Percentiles rank a stretch among this genome's conserved stretches.
Evolutionary conservation across 2,888 invertebrate genomes (phyloP).

Genomic region (Mythimna impura): DNA sequence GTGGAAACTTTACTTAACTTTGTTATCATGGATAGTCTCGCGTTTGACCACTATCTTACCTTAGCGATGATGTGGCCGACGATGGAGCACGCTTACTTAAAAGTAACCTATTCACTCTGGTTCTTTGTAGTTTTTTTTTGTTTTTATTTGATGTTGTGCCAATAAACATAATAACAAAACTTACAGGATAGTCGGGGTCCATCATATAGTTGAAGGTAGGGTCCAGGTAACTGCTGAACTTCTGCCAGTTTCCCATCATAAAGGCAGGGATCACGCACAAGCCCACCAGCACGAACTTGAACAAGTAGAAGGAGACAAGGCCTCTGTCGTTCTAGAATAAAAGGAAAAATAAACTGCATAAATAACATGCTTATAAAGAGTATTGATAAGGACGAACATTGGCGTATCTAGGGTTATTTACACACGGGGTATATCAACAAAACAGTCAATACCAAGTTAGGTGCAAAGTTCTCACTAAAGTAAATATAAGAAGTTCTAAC

Average conservation of each 20-base stretch:
- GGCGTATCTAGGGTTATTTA: too few species aligned
- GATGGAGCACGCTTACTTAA: too few species aligned
- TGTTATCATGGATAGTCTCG: too few species aligned
- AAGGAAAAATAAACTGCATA: not conserved
- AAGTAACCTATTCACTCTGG: too few species aligned
- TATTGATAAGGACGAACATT: not conserved
- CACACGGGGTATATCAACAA: too few species aligned
- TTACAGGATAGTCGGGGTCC: slow-evolving; percentile 95
- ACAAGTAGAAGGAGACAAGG: slow-evolving; percentile 96
- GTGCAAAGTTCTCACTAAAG: too few species aligned
- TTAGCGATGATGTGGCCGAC: too few species aligned
- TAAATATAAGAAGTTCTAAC: too few species aligned
- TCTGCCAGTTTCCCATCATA: slow-evolving; percentile 97
- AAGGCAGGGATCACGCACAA: slow-evolving; percentile 96
- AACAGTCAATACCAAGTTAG: not conserved
- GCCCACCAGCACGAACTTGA: slow-evolving; percentile 96
- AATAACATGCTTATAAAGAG: not conserved
- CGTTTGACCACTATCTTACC: too few species aligned
- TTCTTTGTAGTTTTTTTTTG: too few species aligned
- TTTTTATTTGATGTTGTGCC: not conserved
- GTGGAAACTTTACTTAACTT: too few species aligned
- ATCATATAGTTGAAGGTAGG: slow-evolving; percentile 97
- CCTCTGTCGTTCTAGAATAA: slow-evolving; percentile 95
- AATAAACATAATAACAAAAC: slow-evolving; percentile 64
- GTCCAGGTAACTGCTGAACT: slow-evolving; percentile 96